Evolutionary conservation across 2,888 invertebrate species (phyloP), one percentile per base, ranked within the genome.

Genomic region (Reticulitermes lucifugus): DNA sequence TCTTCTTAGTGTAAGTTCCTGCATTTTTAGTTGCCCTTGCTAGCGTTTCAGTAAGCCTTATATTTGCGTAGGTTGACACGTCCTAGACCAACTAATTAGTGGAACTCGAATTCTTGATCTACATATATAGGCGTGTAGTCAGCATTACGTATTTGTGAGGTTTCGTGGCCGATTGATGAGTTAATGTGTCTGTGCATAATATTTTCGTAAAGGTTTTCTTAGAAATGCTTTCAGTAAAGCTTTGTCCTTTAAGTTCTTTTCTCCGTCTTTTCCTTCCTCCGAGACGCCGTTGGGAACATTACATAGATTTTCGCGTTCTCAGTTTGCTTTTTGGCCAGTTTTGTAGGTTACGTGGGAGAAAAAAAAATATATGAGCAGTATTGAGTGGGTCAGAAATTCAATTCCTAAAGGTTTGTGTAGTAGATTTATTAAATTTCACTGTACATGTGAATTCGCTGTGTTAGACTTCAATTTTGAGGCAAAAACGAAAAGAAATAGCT

Each of bases 381-480:
- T 81, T 81, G 81, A 70, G 65, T 41, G 41, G 65, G 43, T 81
- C 81, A 43, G 43, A 81, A 81, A 43, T 70, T 65, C 35, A 81
- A 41, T 81, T 81, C 65, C 60, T 41, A 21, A 41, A 80, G 80
- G 65, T 60, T 41, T 55, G 41, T 43, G 43, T n/a, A 25, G n/a
- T 35, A 41, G 70, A 70, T 65, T 81, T 65, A 81, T 81, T 81
- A 81, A 81, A 65, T 81, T 81, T 81, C 70, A 65, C 81, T 55
- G 65, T 81, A 70, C 46, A 81, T 25, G 65, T 65, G 81, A 81
- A 81, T 81, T 81, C 65, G 41, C 77, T 77, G n/a, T 51, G 77
- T 77, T 81, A n/a, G 65, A 81, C 81, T 81, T 41, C 81, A 65
- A n/a, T 81, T 81, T 81, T 81, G 60, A 80, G 80, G 21, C 10